Conservation (phyloP, 1,140 invertebrate genomes). For the Andrena cerasifolii region DNA sequence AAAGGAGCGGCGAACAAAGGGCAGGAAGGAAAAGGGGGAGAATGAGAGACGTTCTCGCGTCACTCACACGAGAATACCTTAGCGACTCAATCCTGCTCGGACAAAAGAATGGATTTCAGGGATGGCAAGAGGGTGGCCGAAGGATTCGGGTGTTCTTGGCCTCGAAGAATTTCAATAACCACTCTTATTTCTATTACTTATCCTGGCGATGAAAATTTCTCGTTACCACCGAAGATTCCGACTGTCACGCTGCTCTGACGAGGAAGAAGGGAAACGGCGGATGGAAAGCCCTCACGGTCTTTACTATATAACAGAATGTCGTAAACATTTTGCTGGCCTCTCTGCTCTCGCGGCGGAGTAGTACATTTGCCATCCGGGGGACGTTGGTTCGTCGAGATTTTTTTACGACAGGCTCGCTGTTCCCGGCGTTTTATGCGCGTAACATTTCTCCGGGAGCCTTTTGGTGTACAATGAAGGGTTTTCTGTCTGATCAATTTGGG, state of each 20-base stretch:
- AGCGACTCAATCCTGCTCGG: slow-evolving; percentile 63
- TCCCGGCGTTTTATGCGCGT: slow-evolving; percentile 27
- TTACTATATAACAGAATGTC: neutral
- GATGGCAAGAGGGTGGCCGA: neutral
- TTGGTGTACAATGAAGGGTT: neutral
- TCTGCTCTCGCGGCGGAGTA: neutral
- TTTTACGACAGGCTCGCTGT: slow-evolving; percentile 19
- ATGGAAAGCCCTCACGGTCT: neutral
- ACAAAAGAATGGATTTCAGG: slow-evolving; percentile 59
- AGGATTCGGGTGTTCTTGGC: neutral
- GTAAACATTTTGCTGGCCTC: slow-evolving; percentile 36
- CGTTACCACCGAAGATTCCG: slow-evolving; percentile 24
- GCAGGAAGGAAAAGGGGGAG: neutral
- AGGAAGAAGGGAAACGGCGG: neutral
- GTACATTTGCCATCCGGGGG: neutral
- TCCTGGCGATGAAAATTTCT: slow-evolving; percentile 50
- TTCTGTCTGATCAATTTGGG: slow-evolving; percentile 3
- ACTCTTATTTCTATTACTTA: slow-evolving; percentile 63
- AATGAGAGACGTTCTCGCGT: slow-evolving; percentile 58
- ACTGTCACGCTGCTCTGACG: neutral
- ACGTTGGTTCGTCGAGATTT: slow-evolving; percentile 25
- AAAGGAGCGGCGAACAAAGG: slow-evolving; percentile 31
- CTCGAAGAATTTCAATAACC: slow-evolving; percentile 71
- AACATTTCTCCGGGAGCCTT: neutral
- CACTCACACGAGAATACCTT: slow-evolving; percentile 64